A percentile compares a stretch with the other conserved stretches of the same genome.
These are phyloP conservation scores for Nematostella vectensis DNA, from an alignment of 92 coral and sea anemone genomes.

Conservation along the genomic window DNA sequence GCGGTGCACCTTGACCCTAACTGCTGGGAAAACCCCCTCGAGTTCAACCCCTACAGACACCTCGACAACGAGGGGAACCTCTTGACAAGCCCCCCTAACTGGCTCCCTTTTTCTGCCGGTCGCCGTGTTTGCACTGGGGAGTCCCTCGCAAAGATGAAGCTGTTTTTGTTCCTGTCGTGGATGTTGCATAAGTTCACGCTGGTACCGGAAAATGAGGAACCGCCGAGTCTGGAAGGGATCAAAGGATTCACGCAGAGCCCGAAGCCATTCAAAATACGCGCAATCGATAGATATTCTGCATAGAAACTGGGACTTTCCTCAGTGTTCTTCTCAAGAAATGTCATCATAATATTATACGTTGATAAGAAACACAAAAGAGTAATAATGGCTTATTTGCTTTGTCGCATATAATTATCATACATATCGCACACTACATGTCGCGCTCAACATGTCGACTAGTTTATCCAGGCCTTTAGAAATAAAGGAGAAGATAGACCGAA, in stretches of 20 bases:
- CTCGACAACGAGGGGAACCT: slow-evolving; percentile 37
- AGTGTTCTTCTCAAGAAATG: no score
- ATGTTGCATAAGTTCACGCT: slow-evolving; percentile 43
- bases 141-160: slow-evolving; percentile 43
- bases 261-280: slow-evolving; percentile 42
- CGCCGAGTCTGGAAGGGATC: slow-evolving; percentile 16
- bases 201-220: slow-evolving; percentile 24
- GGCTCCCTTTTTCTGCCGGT: slow-evolving; percentile 64
- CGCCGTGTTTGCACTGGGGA: slow-evolving; percentile 63
- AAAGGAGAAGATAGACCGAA: no score
- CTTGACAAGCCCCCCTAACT: slow-evolving; percentile 28
- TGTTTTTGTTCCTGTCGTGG: slow-evolving; percentile 46
- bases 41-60: slow-evolving; percentile 43
- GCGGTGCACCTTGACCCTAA: slow-evolving; percentile 32
- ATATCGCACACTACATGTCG: no score
- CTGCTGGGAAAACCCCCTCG: slow-evolving; percentile 36
- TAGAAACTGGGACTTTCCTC: no score
- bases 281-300: no score
- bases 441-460: no score
- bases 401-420: no score
- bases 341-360: no score
- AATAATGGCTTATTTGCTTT: no score
- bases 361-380: no score
- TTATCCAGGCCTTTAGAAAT: no score
- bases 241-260: slow-evolving; percentile 29